Evolutionary conservation across 2,797 vertebrate genomes (phyloP).

Genomic region (Salarias fasciatus): DNA sequence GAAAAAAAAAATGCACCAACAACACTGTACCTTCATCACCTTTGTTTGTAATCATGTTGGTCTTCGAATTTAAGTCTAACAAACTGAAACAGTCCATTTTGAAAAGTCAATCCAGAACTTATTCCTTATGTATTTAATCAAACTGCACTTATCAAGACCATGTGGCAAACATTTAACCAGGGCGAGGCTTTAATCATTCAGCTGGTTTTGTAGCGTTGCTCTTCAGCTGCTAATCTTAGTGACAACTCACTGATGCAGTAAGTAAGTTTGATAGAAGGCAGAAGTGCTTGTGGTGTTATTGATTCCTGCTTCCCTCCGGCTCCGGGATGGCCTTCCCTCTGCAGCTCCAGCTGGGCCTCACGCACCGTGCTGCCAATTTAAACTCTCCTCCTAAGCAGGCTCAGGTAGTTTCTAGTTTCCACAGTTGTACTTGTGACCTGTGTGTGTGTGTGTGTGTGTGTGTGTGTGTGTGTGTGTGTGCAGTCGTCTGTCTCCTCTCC

Average conservation of each 20-base stretch:
- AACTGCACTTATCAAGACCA: constrained; percentile 2
- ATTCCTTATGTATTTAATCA: constrained; percentile 18
- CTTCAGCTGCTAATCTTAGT: constrained; percentile 33
- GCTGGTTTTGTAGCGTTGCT: constrained; percentile 8
- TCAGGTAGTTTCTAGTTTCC: constrained; percentile 34
- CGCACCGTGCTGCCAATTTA: constrained; percentile 67
- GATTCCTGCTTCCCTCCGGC: constrained; percentile 59
- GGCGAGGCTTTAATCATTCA: constrained; percentile 22
- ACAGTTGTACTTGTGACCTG: constrained; percentile 21
- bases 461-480: constrained; percentile 19
- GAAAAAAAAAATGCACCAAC: no score
- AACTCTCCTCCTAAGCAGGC: constrained; percentile 30
- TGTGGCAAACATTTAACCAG: constrained; percentile 23
- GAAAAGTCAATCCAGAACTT: not conserved
- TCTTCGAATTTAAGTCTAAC: no score
- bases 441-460: no score
- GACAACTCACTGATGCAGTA: constrained; percentile 52
- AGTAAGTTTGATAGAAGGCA: constrained; percentile 56
- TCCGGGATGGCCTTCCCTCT: constrained; percentile 44
- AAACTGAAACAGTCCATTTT: no score
- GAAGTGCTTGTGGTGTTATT: constrained; percentile 53
- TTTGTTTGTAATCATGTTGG: no score
- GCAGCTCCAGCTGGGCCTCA: constrained; percentile 58
- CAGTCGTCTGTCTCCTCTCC: constrained; percentile 14
- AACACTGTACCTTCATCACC: no score